Conservation (phyloP, 2,797 vertebrate species). For the Allobates femoralis region DNA sequence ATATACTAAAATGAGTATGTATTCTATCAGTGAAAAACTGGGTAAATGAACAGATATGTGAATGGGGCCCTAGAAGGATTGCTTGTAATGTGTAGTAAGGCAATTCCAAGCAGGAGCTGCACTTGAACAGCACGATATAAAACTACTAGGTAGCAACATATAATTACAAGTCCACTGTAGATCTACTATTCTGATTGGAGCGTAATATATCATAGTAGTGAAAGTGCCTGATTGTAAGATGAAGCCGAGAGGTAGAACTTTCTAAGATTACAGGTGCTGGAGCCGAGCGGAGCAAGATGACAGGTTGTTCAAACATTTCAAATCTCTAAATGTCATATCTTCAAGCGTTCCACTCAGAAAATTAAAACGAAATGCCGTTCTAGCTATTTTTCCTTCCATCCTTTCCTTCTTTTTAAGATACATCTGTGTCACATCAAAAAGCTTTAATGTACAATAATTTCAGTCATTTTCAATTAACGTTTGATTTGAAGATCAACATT, state of each 20-base stretch:
- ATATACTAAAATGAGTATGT: too few relatives aligned
- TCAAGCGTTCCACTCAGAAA: conserved; percentile 51
- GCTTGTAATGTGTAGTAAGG: not conserved
- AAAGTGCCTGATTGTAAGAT: conserved; percentile 23
- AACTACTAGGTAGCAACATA: not conserved
- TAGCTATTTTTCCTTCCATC: conserved; percentile 8
- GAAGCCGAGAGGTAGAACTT: conserved; percentile 33
- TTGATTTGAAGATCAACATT: conserved; percentile 58
- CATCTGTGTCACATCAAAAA: conserved; percentile 57
- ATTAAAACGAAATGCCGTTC: conserved; percentile 43
- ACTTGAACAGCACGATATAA: not conserved
- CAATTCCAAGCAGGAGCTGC: not conserved
- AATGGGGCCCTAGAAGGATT: not conserved
- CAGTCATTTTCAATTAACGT: conserved; percentile 59
- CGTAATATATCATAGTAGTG: not conserved
- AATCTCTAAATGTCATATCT: conserved; percentile 47
- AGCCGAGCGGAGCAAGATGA: conserved; percentile 40
- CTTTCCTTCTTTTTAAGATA: conserved; percentile 37
- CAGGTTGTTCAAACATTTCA: conserved; percentile 55
- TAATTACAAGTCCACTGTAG: not conserved
- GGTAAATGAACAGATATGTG: too few relatives aligned
- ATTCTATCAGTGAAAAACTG: too few relatives aligned
- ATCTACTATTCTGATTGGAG: not conserved
- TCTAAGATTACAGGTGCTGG: conserved; percentile 42
- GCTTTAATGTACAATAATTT: conserved; percentile 56